These are phyloP conservation scores for Leptinotarsa texana DNA, from an alignment of 1,140 invertebrate species.

Conservation along the genomic window DNA sequence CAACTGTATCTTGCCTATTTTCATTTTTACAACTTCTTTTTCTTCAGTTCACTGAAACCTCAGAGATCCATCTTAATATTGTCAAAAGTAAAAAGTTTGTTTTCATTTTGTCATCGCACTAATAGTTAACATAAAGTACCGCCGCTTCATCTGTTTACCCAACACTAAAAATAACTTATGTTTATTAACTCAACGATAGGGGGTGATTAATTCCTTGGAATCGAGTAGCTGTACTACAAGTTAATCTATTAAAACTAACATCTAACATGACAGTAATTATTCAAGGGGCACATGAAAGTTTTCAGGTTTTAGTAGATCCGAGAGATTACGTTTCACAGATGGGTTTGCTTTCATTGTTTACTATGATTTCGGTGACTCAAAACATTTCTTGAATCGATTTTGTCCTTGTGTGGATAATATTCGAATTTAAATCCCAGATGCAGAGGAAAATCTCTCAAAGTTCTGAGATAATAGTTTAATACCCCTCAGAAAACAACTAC, in stretches of 20 bases:
- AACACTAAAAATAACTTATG: conserved; percentile 14
- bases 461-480: too few species aligned
- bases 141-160: not conserved
- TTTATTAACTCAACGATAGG: conserved; percentile 17
- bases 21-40: too few species aligned
- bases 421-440: too few species aligned
- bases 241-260: conserved; percentile 11
- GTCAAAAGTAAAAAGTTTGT: not conserved
- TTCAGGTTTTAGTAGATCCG: conserved; percentile 9
- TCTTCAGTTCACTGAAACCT: too few species aligned
- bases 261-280: conserved; percentile 26
- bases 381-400: not conserved
- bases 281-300: conserved; percentile 24
- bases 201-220: conserved; percentile 21
- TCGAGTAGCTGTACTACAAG: conserved; percentile 21
- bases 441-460: too few species aligned
- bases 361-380: conserved; percentile 9
- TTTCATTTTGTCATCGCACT: not conserved
- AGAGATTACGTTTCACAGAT: conserved; percentile 10
- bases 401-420: too few species aligned
- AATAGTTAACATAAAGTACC: not conserved
- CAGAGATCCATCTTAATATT: too few species aligned
- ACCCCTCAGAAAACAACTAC: too few species aligned
- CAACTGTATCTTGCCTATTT: too few species aligned
- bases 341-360: not conserved